Conservation (phyloP, 2,113 vertebrate species). For the Saccopteryx bilineata region DNA sequence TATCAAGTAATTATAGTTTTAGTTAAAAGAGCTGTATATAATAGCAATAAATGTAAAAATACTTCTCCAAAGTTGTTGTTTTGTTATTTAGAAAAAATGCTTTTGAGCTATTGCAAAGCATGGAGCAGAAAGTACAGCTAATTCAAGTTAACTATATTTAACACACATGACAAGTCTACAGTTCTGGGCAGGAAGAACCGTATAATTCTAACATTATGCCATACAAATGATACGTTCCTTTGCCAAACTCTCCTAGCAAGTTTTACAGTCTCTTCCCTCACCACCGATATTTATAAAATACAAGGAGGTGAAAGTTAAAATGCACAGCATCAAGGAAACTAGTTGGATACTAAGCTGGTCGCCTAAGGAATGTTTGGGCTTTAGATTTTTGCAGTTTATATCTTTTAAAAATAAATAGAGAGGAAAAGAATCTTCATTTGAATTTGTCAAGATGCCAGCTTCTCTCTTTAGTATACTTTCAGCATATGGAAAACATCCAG, state of each 20-base stretch:
- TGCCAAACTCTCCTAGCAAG: slow-evolving; percentile 86
- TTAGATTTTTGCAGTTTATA: slow-evolving; percentile 84
- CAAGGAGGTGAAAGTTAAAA: slow-evolving; percentile 85
- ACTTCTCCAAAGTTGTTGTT: slow-evolving; percentile 78
- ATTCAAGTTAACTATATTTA: slow-evolving; percentile 86
- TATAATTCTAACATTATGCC: slow-evolving; percentile 86
- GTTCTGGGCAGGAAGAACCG: slow-evolving; percentile 85
- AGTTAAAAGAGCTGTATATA: slow-evolving; percentile 73
- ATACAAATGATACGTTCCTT: slow-evolving; percentile 84
- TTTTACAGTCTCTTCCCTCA: slow-evolving; percentile 86
- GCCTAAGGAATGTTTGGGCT: slow-evolving; percentile 82
- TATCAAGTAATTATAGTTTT: slow-evolving; percentile 80
- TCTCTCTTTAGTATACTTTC: slow-evolving; percentile 62
- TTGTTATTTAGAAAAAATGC: slow-evolving; percentile 75
- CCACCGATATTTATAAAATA: slow-evolving; percentile 88
- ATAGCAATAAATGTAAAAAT: slow-evolving; percentile 79
- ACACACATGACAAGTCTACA: slow-evolving; percentile 81
- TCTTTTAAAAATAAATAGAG: slow-evolving; percentile 84
- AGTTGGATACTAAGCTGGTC: slow-evolving; percentile 83
- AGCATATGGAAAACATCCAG: slow-evolving; percentile 70
- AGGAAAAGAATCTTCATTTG: slow-evolving; percentile 81
- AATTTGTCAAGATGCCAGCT: slow-evolving; percentile 77
- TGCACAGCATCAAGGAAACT: slow-evolving; percentile 83
- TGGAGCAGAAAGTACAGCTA: slow-evolving; percentile 85
- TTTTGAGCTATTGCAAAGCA: slow-evolving; percentile 79